These are phyloP conservation scores for Hirundichthys speculiger DNA, from an alignment of 2,113 vertebrate genomes.

Conservation along the genomic window DNA sequence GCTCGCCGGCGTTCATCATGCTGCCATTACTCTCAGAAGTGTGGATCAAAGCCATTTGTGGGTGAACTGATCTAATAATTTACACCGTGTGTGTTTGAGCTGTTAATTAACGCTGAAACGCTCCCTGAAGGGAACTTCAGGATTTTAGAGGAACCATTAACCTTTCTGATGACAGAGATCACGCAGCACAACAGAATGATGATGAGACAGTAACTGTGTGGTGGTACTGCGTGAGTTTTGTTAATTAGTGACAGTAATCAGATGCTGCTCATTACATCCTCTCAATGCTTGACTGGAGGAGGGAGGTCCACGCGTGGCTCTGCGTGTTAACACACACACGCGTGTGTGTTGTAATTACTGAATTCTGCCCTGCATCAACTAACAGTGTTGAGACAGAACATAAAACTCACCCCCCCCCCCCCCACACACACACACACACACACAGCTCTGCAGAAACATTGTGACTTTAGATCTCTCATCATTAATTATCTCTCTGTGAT, in stretches of 20 bases:
- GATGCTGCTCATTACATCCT: slow-evolving; percentile 87
- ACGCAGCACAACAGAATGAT: slow-evolving; percentile 89
- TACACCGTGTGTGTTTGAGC: slow-evolving; percentile 6
- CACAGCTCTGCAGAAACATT: not conserved
- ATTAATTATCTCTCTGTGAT: slow-evolving; percentile 75
- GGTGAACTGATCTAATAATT: slow-evolving; percentile 13
- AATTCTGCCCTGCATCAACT: not conserved
- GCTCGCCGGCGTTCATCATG: no score
- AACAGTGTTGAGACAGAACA: slow-evolving; percentile 3
- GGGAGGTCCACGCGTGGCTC: slow-evolving; percentile 26
- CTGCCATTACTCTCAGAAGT: no score
- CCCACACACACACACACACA: not conserved
- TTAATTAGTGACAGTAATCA: slow-evolving; percentile 93
- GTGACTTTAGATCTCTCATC: slow-evolving; percentile 60
- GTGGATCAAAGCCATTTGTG: no score
- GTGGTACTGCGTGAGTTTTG: slow-evolving; percentile 53
- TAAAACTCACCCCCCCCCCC: not conserved
- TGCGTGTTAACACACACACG: not conserved
- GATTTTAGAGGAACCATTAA: slow-evolving; percentile 74
- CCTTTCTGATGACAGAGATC: slow-evolving; percentile 85
- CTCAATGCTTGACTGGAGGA: slow-evolving; percentile 44
- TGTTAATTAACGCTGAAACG: slow-evolving; percentile 30
- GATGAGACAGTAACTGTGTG: slow-evolving; percentile 48
- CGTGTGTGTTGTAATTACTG: not conserved
- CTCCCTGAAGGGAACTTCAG: slow-evolving; percentile 28